phyloP scores from a whole-genome alignment of 2,888 invertebrate species.

The Acrobasis suavella region DNA sequence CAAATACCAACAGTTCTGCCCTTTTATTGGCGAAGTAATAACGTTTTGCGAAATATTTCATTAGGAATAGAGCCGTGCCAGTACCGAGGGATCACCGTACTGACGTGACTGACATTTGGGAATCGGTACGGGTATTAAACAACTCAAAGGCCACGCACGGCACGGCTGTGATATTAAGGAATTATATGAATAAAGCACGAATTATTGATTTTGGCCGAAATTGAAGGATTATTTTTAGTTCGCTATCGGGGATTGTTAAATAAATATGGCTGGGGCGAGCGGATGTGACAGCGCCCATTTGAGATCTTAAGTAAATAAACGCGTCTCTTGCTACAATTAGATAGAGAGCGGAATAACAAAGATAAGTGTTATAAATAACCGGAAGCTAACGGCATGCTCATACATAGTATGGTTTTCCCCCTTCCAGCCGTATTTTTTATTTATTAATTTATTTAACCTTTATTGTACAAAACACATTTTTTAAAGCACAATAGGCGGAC shows the following conservation, averaged over 20 bases:
- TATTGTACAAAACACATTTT: no score
- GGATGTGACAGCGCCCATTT: neutral
- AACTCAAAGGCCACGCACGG: conserved; percentile 49
- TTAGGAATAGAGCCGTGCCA: conserved; percentile 57
- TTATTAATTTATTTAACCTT: no score
- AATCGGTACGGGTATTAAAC: conserved; percentile 41
- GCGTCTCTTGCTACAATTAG: neutral
- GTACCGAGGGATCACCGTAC: conserved; percentile 58
- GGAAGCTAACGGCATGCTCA: neutral
- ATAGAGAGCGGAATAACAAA: neutral
- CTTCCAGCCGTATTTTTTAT: no score
- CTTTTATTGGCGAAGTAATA: conserved; percentile 47
- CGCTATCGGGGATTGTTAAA: neutral
- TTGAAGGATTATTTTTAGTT: conserved; percentile 4
- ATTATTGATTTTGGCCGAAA: neutral
- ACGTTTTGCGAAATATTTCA: conserved; percentile 43
- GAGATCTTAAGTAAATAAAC: neutral
- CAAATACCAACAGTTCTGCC: conserved; percentile 27
- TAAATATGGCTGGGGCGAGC: conserved; percentile 4
- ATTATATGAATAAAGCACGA: conserved; percentile 13
- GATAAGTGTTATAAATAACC: neutral
- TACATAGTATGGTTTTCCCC: neutral
- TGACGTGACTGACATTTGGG: conserved; percentile 67
- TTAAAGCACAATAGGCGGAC: no score
- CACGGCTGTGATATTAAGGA: conserved; percentile 24